Evolutionary conservation across 2,113 vertebrate species (phyloP).

Genomic region (Thamnophis sirtalis): DNA sequence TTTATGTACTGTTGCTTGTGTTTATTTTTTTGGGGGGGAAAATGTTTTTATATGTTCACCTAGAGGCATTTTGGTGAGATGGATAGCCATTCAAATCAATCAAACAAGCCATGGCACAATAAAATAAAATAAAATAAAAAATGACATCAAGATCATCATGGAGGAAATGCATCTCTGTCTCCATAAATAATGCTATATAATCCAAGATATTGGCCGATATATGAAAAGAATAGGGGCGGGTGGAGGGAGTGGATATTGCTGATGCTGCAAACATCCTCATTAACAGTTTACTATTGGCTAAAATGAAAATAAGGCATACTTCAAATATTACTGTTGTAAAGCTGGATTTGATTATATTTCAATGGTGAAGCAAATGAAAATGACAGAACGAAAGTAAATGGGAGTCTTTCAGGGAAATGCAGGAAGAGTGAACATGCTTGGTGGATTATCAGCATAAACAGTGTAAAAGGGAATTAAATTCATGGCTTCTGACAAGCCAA

Average conservation of each 20-base stretch:
- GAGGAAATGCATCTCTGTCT: background rate
- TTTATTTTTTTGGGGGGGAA: background rate
- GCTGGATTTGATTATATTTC: conserved; percentile 1
- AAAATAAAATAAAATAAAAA: no score
- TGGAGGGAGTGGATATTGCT: background rate
- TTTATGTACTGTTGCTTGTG: background rate
- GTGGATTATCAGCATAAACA: conserved; percentile 26
- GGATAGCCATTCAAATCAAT: background rate
- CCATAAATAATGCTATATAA: background rate
- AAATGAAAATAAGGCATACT: background rate
- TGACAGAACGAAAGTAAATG: background rate
- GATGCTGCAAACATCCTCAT: background rate
- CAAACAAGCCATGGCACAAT: background rate
- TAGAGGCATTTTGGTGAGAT: background rate
- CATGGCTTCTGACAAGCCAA: conserved; percentile 47
- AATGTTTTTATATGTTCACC: background rate
- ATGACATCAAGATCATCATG: background rate
- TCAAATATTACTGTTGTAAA: conserved; percentile 9
- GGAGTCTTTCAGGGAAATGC: conserved; percentile 8
- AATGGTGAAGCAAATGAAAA: background rate
- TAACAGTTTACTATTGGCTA: background rate
- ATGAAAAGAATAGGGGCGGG: background rate
- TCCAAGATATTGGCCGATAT: background rate
- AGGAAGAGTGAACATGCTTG: conserved; percentile 18
- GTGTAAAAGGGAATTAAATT: conserved; percentile 31